These are phyloP conservation scores for Saguinus midas DNA, from an alignment of 2,113 vertebrate species.

Conservation along the genomic window DNA sequence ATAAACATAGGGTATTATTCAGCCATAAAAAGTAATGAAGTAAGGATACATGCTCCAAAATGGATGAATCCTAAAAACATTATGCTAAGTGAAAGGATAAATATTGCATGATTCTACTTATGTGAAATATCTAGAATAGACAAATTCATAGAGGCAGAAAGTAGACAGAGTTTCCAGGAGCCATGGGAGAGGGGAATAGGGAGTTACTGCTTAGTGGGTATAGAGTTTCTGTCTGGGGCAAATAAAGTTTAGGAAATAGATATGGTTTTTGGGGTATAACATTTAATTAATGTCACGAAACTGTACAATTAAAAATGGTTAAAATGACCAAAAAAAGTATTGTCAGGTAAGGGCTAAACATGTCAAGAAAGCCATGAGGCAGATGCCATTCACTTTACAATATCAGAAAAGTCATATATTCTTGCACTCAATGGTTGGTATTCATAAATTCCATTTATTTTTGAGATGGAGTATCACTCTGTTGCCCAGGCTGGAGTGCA, in stretches of 20 bases:
- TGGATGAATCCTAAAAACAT: neutral
- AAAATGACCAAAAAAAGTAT: neutral
- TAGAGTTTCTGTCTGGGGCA: neutral
- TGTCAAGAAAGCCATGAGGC: neutral
- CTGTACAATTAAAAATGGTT: neutral
- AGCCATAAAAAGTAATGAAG: neutral
- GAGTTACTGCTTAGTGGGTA: neutral
- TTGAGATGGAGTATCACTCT: too few relatives aligned
- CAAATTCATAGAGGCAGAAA: constrained; percentile 2
- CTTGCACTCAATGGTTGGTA: neutral
- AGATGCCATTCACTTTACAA: neutral
- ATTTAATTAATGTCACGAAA: neutral
- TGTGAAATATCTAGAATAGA: neutral
- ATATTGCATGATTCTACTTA: neutral
- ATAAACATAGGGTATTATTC: neutral
- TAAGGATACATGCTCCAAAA: constrained; percentile 3
- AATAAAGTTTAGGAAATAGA: constrained; percentile 5
- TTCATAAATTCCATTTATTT: neutral
- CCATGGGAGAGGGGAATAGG: neutral
- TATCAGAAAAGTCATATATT: constrained; percentile 1
- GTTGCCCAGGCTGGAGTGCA: too few relatives aligned
- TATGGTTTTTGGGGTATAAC: neutral
- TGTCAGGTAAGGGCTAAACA: neutral
- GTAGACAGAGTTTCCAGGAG: neutral
- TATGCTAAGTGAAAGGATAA: neutral